A percentile compares a stretch with the other conserved stretches of the same genome.
Evolutionary conservation across 1,140 invertebrate genomes (phyloP).

Genomic region (Trichogramma pretiosum): DNA sequence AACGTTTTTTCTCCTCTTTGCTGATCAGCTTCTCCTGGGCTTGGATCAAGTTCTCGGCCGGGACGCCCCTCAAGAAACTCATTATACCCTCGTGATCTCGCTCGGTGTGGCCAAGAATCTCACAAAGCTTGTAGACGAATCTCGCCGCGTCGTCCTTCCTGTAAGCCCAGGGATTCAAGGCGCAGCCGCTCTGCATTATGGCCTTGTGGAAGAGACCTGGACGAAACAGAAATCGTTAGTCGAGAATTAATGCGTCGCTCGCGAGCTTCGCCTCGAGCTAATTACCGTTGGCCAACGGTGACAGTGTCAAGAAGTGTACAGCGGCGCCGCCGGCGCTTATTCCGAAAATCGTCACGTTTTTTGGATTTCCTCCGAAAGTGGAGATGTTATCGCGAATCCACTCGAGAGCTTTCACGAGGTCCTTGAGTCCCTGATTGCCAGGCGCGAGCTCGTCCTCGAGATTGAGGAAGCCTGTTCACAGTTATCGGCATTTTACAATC

Average conservation of each 20-base stretch:
- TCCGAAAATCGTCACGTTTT: slow-evolving; percentile 56
- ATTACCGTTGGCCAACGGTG: slow-evolving; percentile 17
- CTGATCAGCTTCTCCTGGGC: slow-evolving; percentile 20
- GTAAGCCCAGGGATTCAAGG: slow-evolving; percentile 64
- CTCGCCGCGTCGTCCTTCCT: slow-evolving; percentile 32
- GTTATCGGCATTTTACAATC: neutral
- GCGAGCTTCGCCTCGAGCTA: neutral
- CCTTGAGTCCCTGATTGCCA: slow-evolving; percentile 41
- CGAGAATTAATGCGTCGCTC: too few species aligned
- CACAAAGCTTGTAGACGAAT: slow-evolving; percentile 35
- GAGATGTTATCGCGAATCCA: slow-evolving; percentile 47
- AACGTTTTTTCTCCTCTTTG: neutral
- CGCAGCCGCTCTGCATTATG: slow-evolving; percentile 65
- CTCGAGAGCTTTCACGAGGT: slow-evolving; percentile 35
- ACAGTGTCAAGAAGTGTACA: slow-evolving; percentile 25
- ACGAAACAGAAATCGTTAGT: too few species aligned
- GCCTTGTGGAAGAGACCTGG: slow-evolving; percentile 59
- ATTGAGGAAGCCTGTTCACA: slow-evolving; percentile 24
- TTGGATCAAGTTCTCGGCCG: slow-evolving; percentile 14
- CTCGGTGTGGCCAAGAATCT: slow-evolving; percentile 24
- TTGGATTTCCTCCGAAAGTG: slow-evolving; percentile 46
- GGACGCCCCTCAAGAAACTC: slow-evolving; percentile 27
- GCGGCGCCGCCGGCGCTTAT: slow-evolving; percentile 48
- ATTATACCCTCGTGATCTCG: slow-evolving; percentile 24
- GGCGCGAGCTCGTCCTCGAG: slow-evolving; percentile 18